Base-by-base conservation (phyloP, 2,797 vertebrate species). In the Staurois parvus region DNA sequence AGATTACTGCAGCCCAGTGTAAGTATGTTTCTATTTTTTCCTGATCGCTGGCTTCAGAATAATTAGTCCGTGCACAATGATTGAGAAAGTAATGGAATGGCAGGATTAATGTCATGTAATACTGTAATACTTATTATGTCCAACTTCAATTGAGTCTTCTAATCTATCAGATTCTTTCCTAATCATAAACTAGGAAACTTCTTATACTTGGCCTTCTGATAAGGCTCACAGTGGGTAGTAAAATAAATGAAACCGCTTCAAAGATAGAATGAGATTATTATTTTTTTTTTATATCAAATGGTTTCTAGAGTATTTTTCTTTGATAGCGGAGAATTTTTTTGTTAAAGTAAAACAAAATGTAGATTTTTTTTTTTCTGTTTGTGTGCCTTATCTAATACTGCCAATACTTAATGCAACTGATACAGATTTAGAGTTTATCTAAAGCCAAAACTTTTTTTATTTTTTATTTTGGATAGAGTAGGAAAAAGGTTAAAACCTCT, bases 21-120 rank as follows among this genome's bases (percentile, higher is more conserved):
- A 96, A 99, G 98, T 97, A 94, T 95, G 93, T 95, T 92, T 92
- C 95, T 94, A 92, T 95, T 94, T 93, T 94, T 93, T 94, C 91
- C 89, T 90, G 91, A 95, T 93, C 91, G 90, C 92, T 94, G 93
- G 91, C 94, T 96, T 95, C 91, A 90, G 95, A 95, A 96, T 98
- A 97, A 98, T 98, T 98, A 97, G 96, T 95, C 94, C 94, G 92
- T 90, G 89, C 93, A 94, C 93, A 93, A 93, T 96, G 95, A 96
- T 95, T 94, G 94, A 94, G 94, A 95, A 95, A 96, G 96, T 95
- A 98, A 96, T 96, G 95, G 96, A 96, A 96, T 96, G 96, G 96
- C 94, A 95, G 97, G 97, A 97, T 99, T 99, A 98, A 98, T 99
- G 97, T 98, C 97, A 96, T 97, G 97, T 98, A 97, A 98, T 96